Base-by-base conservation (phyloP, 2,888 invertebrate genomes). In the Rhorus exstirpatorius region DNA sequence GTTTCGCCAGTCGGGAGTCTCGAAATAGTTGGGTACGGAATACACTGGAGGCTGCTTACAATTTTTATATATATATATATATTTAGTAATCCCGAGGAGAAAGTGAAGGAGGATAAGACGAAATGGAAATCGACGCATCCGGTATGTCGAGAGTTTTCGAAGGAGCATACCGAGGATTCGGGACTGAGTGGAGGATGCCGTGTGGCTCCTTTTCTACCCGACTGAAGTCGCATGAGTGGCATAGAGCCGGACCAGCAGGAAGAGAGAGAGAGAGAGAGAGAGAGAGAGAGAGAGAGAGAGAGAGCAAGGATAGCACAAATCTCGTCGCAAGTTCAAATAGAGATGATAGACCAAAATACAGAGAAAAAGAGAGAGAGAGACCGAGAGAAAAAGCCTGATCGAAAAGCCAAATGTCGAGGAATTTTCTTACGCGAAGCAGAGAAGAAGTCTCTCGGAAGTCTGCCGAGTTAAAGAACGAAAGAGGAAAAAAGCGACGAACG, bases 81-180 rank as follows among this genome's bases (percentile, higher is more conserved):
- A 55, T 55, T 49, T 35, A 51, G 24, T 12, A 44, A 19, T n/a
- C 12, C 35, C 70, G 8, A 41, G 58, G 75, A 79, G 67, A 67
- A 78, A 67, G 81, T 41, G 84, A 67, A 85, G 65, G 83, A 84
- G 83, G 83, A 74, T 81, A 81, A 85, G 79, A 83, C 81, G 70
- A 87, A 88, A 88, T 86, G 88, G 88, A 87, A 87, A 88, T 89
- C 86, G 81, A 81, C 76, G 83, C 74, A 67, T 80, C 82, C 81
- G 81, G 65, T 74, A 74, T 49, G 72, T 82, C 58, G 75, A 77
- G 84, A 63, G 79, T 74, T 72, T 44, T 53, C 70, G 49, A 65
- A 70, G 26, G 68, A 81, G 78, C 70, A 46, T 77, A 58, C 58
- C 49, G 75, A 61, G 53, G 72, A 75, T 79, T 65, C 61, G 44